Evolutionary conservation across 2,888 invertebrate species (phyloP).

Genomic region (Cyaniris semiargus): DNA sequence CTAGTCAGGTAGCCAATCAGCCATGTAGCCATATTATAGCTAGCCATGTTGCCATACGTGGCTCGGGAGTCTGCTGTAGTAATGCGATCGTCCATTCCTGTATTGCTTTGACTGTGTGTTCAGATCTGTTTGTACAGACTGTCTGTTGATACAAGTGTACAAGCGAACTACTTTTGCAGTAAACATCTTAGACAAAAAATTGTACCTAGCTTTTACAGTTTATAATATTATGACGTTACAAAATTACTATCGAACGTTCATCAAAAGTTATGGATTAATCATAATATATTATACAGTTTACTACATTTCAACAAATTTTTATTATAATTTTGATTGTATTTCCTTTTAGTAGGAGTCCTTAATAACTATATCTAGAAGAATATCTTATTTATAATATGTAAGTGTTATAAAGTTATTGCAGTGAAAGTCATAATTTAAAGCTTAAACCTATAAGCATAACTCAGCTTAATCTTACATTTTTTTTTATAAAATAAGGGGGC

Average conservation of each 20-base stretch:
- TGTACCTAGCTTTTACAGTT: too few relatives aligned
- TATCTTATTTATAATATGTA: too few relatives aligned
- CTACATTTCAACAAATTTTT: too few relatives aligned
- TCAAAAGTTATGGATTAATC: too few relatives aligned
- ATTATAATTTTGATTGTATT: too few relatives aligned
- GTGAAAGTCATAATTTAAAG: neutral
- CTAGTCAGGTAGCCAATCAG: neutral
- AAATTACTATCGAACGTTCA: too few relatives aligned
- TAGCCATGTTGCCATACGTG: neutral
- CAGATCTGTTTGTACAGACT: neutral
- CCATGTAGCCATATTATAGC: neutral
- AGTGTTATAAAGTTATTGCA: neutral
- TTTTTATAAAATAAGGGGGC: too few relatives aligned
- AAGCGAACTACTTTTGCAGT: neutral
- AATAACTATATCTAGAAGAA: too few relatives aligned
- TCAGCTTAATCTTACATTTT: neutral
- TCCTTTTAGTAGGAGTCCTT: too few relatives aligned
- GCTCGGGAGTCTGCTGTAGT: neutral
- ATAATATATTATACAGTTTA: too few relatives aligned
- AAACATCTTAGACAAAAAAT: too few relatives aligned
- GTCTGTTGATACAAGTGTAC: conserved; percentile 9
- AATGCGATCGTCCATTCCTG: neutral
- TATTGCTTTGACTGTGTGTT: neutral
- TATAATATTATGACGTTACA: too few relatives aligned
- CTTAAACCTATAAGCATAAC: neutral